Conservation (phyloP, 2,888 invertebrate species). For the Zygothrica quintamaculata region DNA sequence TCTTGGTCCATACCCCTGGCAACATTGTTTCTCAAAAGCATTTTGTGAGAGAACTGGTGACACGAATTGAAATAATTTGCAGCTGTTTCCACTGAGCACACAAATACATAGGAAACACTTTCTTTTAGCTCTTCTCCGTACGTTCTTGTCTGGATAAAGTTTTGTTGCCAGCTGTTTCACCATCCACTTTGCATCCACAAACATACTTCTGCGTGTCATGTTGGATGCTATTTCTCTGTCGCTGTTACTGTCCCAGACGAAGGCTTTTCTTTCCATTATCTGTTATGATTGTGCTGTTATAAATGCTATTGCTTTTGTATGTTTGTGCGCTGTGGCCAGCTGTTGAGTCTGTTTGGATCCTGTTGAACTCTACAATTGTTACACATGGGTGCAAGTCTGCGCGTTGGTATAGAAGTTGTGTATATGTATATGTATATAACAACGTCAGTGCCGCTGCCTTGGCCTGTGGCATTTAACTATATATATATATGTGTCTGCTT, state of each 20-base stretch:
- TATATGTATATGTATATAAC: slow-evolving; percentile 36
- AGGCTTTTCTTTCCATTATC: slow-evolving; percentile 36
- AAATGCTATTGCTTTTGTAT: slow-evolving; percentile 46
- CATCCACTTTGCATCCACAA: slow-evolving; percentile 61
- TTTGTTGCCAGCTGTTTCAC: slow-evolving; percentile 66
- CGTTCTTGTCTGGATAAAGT: slow-evolving; percentile 13
- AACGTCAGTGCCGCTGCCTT: slow-evolving; percentile 70
- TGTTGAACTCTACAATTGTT: slow-evolving; percentile 41
- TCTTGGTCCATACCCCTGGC: slow-evolving; percentile 9
- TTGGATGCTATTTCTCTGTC: slow-evolving; percentile 43
- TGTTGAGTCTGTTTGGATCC: slow-evolving; percentile 61
- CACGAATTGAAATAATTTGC: slow-evolving; percentile 45
- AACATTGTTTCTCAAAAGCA: slow-evolving; percentile 26
- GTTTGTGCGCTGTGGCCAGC: slow-evolving; percentile 38
- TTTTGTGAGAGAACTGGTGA: background rate
- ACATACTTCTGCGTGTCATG: slow-evolving; percentile 45
- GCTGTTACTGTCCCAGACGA: slow-evolving; percentile 20
- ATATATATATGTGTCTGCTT: background rate
- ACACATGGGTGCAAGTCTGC: slow-evolving; percentile 22
- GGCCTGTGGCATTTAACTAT: slow-evolving; percentile 28
- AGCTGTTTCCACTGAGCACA: slow-evolving; percentile 49
- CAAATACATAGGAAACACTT: slow-evolving; percentile 23
- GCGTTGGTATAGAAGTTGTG: slow-evolving; percentile 13
- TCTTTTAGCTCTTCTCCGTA: slow-evolving; percentile 26
- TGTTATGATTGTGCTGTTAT: slow-evolving; percentile 62